These are phyloP conservation scores for Anadara kagoshimensis DNA, from an alignment of 1,140 invertebrate genomes.

Conservation along the genomic window DNA sequence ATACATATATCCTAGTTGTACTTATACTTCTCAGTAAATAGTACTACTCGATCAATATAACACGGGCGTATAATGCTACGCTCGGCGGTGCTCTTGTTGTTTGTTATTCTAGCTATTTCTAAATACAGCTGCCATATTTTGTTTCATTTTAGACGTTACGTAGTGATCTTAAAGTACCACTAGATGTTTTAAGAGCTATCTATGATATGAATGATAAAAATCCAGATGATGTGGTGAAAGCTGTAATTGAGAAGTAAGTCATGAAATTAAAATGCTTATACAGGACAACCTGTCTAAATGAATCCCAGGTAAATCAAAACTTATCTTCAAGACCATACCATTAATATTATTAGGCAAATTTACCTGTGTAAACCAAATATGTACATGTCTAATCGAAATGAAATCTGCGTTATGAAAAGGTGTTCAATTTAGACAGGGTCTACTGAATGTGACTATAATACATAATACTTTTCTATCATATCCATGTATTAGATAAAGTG, in stretches of 20 bases:
- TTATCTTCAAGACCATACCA: background rate
- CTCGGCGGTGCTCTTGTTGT: no score
- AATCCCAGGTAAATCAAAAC: background rate
- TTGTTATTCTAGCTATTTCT: background rate
- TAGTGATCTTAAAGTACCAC: conserved; percentile 60
- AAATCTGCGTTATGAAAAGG: no score
- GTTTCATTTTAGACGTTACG: conserved; percentile 61
- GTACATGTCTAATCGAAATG: no score
- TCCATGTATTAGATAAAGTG: no score
- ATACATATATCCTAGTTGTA: no score
- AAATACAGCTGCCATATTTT: background rate
- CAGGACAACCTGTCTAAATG: background rate
- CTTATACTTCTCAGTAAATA: no score
- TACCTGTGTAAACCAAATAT: no score
- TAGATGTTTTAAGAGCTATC: conserved; percentile 62
- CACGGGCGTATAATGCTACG: no score
- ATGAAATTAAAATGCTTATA: background rate
- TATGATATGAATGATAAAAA: conserved; percentile 68
- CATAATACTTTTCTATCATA: no score
- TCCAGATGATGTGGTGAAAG: conserved; percentile 59
- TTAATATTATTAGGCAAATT: background rate
- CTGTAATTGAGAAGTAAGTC: conserved; percentile 68
- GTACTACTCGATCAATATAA: no score
- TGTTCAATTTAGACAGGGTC: no score
- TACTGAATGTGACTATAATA: no score